These are phyloP conservation scores for Muraenolepis orangiensis DNA, from an alignment of 2,797 vertebrate genomes.

Conservation along the genomic window DNA sequence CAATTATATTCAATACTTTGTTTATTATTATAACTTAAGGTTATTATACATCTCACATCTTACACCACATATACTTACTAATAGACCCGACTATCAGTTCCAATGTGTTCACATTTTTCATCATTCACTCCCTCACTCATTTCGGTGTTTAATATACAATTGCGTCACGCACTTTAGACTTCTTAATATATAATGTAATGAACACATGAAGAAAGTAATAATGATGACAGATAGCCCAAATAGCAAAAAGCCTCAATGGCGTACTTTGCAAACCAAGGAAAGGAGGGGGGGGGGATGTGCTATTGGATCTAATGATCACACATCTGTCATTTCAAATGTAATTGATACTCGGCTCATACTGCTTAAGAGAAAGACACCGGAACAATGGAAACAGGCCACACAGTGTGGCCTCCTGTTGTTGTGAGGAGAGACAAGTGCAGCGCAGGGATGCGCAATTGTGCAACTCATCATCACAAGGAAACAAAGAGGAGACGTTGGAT, in stretches of 20 bases:
- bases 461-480: constrained; percentile 62
- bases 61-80: not conserved
- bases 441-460: constrained; percentile 58
- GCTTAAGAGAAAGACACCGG: no score
- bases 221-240: no score
- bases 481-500: constrained; percentile 68
- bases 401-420: no score
- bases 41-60: no score
- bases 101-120: constrained; percentile 48
- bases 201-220: constrained; percentile 25
- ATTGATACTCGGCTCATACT: constrained; percentile 32
- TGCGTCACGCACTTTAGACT: constrained; percentile 51
- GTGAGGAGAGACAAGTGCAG: no score
- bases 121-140: constrained; percentile 62
- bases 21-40: no score
- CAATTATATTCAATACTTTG: no score
- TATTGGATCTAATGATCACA: constrained; percentile 62
- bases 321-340: constrained; percentile 54
- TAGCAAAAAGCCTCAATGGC: no score
- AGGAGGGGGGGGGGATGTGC: constrained; percentile 21
- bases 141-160: constrained; percentile 47
- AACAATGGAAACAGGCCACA: no score
- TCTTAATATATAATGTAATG: constrained; percentile 64
- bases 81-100: constrained; percentile 55
- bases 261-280: no score